Percentiles rank a stretch among this genome's conserved stretches.
phyloP scores from a whole-genome alignment of 2,113 vertebrate genomes.

The Gallinago media region DNA sequence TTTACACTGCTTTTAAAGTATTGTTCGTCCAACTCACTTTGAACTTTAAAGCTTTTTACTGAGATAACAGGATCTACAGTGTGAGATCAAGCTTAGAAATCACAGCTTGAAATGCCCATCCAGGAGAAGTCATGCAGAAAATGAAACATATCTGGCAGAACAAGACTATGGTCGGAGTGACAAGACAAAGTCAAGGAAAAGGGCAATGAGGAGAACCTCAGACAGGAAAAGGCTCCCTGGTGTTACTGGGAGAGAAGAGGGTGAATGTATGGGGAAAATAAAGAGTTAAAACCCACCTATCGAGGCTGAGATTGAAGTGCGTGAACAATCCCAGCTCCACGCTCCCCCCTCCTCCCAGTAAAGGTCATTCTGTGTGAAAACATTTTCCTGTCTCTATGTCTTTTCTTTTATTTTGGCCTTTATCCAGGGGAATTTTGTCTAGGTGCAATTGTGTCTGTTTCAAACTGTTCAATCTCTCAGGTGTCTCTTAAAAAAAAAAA shows the following conservation, averaged over 20 bases:
- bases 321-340: background rate
- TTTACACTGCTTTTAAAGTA: conserved; percentile 65
- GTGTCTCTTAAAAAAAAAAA: background rate
- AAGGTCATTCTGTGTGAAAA: conserved; percentile 38
- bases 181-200: conserved; percentile 75
- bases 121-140: conserved; percentile 80
- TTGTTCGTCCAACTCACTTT: conserved; percentile 75
- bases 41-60: conserved; percentile 78
- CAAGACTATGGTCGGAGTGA: conserved; percentile 68
- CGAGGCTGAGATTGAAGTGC: conserved; percentile 14
- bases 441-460: background rate
- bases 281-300: conserved; percentile 58
- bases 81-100: conserved; percentile 78
- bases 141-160: conserved; percentile 79
- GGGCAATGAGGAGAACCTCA: conserved; percentile 52
- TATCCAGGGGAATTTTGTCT: background rate
- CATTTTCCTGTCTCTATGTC: background rate
- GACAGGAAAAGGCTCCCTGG: conserved; percentile 54
- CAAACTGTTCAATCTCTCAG: background rate
- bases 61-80: conserved; percentile 73
- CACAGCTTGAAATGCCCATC: conserved; percentile 81
- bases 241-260: conserved; percentile 25
- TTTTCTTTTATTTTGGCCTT: conserved; percentile 26
- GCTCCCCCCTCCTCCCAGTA: background rate
- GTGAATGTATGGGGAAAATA: background rate